Base-by-base conservation (phyloP, 2,888 invertebrate genomes). In the Drosophila niveifrons region DNA sequence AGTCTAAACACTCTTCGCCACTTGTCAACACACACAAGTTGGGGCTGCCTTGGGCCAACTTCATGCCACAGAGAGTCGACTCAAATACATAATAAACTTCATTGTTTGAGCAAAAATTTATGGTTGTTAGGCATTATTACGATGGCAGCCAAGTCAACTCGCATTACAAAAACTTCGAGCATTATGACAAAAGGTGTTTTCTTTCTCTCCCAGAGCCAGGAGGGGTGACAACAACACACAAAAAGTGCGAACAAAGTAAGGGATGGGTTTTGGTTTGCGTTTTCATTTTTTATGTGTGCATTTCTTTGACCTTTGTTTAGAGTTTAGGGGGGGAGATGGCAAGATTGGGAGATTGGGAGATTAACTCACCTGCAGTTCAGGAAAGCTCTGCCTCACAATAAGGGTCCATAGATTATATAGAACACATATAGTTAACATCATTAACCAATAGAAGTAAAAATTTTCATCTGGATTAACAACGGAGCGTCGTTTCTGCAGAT, bases 401-500 rank as follows among this genome's bases (percentile, higher is more conserved):
- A 98, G 94, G 31, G 98, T 97, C 98, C 98, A 98, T 80, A 98
- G 94, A 93, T 98, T 98, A 93, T 98, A 98, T 68, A 98, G 94
- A 82, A 98, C 97, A 92, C 97, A 97, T 77, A 95, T 92, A 51
- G 98, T 98, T 83, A 98, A 94, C 75, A 98, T 93, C 94, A 97
- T 96, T 82, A 98, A 93, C 98, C 98, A 98, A 93, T 98, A 97
- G 93, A 98, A 98, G 94, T 98, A 98, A 93, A 98, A 97, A 93
- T 97, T 98, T 90, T 98, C 98, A 93, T 98, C 98, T 0, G 98
- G 98, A 93, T 98, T 98, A 80, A 98, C 96, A 57, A 98, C 98
- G 23, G 96, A 95, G 58, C 95, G 94, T 1, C 96, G 96, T 69
- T 95, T 96, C 75, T 95, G 94, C 66, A 96, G 94, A 66, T 94